A percentile compares a stretch with the other conserved stretches of the same genome.
These are phyloP conservation scores for Gastrophysa polygoni DNA, from an alignment of 2,888 invertebrate species.

Conservation along the genomic window DNA sequence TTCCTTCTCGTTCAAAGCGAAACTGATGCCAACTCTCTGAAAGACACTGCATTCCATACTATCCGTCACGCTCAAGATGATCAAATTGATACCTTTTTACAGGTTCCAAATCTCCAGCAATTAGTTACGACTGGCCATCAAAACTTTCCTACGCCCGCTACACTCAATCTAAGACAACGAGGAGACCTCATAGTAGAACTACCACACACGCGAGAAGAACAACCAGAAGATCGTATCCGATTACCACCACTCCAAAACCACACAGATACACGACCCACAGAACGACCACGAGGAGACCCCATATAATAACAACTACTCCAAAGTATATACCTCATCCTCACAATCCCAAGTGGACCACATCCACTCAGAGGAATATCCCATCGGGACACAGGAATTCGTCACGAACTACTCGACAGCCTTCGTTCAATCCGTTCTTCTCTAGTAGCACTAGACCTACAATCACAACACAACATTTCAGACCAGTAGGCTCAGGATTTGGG, in stretches of 20 bases:
- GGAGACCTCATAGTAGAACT: neutral
- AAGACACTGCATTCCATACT: too few relatives aligned
- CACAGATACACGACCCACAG: neutral
- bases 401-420: conserved; percentile 12
- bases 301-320: conserved; percentile 5
- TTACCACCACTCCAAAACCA: conserved; percentile 1
- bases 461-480: neutral
- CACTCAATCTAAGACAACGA: neutral
- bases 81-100: too few relatives aligned
- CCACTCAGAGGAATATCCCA: neutral
- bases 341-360: conserved; percentile 6
- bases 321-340: conserved; percentile 8
- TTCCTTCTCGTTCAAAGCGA: too few relatives aligned
- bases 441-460: neutral
- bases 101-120: too few relatives aligned
- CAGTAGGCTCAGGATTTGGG: too few relatives aligned
- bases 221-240: neutral
- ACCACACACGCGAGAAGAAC: conserved; percentile 9
- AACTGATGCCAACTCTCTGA: too few relatives aligned
- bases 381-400: neutral
- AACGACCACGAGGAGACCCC: conserved; percentile 9
- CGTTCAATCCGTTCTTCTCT: conserved; percentile 15
- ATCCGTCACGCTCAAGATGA: too few relatives aligned
- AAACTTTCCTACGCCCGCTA: neutral
- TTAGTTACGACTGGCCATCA: neutral